These are phyloP conservation scores for Atrina japonica DNA, from an alignment of 2,888 invertebrate species.

Conservation along the genomic window DNA sequence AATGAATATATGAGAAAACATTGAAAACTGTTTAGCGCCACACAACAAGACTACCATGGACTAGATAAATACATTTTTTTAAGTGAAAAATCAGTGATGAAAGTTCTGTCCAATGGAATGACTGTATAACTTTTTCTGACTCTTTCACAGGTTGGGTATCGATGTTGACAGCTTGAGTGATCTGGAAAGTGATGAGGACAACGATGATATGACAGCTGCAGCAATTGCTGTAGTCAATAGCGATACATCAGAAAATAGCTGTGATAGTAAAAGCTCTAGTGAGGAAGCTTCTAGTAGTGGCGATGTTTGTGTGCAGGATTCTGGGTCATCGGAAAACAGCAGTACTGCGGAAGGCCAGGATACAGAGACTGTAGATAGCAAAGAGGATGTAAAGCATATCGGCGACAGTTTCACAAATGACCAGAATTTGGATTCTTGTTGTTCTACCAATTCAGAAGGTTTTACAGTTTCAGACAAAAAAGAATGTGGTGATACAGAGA, in stretches of 20 bases:
- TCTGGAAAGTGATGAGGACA: constrained; percentile 63
- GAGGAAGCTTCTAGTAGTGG: neutral
- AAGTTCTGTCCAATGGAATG: too few relatives aligned
- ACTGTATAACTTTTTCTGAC: neutral
- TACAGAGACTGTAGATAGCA: neutral
- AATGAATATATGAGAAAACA: too few relatives aligned
- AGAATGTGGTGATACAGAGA: neutral
- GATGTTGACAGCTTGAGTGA: constrained; percentile 66
- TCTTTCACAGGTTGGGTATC: constrained; percentile 66
- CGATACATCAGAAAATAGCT: neutral
- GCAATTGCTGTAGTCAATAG: neutral
- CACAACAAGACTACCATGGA: too few relatives aligned
- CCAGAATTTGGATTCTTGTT: too few relatives aligned
- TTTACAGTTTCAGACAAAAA: neutral
- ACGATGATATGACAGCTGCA: neutral
- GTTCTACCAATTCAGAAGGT: constrained; percentile 10
- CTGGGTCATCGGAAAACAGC: neutral
- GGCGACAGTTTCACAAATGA: too few relatives aligned
- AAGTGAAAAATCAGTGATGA: too few relatives aligned
- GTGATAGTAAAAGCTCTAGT: neutral
- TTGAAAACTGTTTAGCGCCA: too few relatives aligned
- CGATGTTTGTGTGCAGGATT: neutral
- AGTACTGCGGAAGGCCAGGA: neutral
- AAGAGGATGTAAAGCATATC: neutral
- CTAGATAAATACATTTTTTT: too few relatives aligned